Evolutionary conservation across 1,140 invertebrate species (phyloP).

Genomic region (Venustaconcha ellipsiformis): DNA sequence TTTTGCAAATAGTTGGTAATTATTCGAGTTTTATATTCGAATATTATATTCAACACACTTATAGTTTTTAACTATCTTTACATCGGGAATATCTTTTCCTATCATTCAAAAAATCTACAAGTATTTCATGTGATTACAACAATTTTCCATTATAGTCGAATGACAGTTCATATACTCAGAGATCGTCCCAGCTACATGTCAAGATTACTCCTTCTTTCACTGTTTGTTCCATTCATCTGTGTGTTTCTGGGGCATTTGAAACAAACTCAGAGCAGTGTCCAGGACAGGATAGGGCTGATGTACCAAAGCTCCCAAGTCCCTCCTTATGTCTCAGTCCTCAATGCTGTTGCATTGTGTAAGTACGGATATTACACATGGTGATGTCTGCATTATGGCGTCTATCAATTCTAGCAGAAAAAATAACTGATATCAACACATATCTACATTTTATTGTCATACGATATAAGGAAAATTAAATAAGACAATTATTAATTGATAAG

Average conservation of each 20-base stretch:
- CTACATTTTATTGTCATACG: too few relatives aligned
- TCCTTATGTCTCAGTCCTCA: constrained; percentile 45
- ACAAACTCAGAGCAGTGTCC: constrained; percentile 49
- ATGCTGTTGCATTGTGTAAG: constrained; percentile 36
- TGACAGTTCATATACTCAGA: constrained; percentile 54
- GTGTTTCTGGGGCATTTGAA: constrained; percentile 54
- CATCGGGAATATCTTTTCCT: too few relatives aligned
- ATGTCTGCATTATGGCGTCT: not conserved
- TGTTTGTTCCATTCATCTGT: constrained; percentile 57
- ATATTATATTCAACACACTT: too few relatives aligned
- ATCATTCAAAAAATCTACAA: not conserved
- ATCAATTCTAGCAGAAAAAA: not conserved
- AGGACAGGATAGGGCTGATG: constrained; percentile 53
- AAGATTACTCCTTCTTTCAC: constrained; percentile 42
- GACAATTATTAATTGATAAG: too few relatives aligned
- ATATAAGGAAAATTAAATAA: too few relatives aligned
- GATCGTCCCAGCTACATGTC: constrained; percentile 52
- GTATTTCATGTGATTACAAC: not conserved
- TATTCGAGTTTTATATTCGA: too few relatives aligned
- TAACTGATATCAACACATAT: not conserved
- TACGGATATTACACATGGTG: not conserved
- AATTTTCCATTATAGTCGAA: constrained; percentile 45
- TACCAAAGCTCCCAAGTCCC: constrained; percentile 54
- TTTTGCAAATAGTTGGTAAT: too few relatives aligned
- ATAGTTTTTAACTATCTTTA: too few relatives aligned